These are phyloP conservation scores for Griposia aprilina DNA, from an alignment of 2,888 invertebrate species.

Conservation along the genomic window DNA sequence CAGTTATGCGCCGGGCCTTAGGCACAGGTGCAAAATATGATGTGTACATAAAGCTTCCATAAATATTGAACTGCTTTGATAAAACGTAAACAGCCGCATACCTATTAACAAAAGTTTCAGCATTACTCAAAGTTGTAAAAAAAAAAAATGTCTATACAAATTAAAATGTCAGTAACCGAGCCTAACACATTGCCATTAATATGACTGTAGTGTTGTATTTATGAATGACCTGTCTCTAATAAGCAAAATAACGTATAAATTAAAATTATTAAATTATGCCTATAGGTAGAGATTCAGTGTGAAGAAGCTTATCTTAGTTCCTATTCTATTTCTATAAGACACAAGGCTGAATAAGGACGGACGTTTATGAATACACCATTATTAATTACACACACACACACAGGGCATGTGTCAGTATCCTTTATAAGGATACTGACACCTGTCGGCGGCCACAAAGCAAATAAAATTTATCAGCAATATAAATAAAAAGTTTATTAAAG, in stretches of 20 bases:
- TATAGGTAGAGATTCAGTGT: background rate
- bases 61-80: background rate
- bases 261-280: too few relatives aligned
- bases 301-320: background rate
- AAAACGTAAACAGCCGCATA: background rate
- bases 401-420: background rate
- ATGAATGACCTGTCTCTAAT: background rate
- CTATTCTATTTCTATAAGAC: background rate
- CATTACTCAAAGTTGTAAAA: background rate
- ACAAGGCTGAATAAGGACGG: background rate
- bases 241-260: too few relatives aligned
- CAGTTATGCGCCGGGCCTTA: too few relatives aligned
- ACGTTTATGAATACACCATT: background rate
- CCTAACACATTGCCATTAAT: background rate
- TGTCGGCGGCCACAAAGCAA: conserved; percentile 7
- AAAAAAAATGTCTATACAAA: background rate
- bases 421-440: background rate
- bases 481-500: conserved; percentile 36
- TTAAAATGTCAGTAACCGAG: background rate
- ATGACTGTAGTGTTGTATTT: background rate
- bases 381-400: background rate
- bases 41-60: background rate
- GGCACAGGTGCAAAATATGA: too few relatives aligned
- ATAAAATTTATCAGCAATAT: conserved; percentile 26
- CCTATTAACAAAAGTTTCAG: background rate